Evolutionary conservation across 2,797 vertebrate genomes (phyloP), one percentile per base, ranked within the genome.

Genomic region (Hephaestus fuliginosus): DNA sequence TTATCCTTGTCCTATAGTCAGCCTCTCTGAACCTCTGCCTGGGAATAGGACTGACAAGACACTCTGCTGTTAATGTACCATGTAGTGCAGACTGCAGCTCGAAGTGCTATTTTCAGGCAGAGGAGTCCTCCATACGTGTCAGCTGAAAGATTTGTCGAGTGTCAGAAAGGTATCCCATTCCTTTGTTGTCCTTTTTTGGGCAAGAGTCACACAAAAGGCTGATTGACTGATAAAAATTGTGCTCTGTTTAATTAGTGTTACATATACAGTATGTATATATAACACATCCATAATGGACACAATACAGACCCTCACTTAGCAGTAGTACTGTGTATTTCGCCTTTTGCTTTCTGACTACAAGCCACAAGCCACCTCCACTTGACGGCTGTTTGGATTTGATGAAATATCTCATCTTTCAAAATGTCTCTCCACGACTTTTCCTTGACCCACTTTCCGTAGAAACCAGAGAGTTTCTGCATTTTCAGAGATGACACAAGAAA

Each of bases 31-130:
- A 74, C 33, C 56, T 78, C 76, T 74, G 75, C 72, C 70, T 74
- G 75, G 80, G 70, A 82, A 77, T 44, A 61, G 60, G 73, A 70
- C 81, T 83, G 86, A 83, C 76, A 85, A 71, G 76, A 76, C 74
- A 85, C 73, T 80, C 58, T 76, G 77, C 56, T 80, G 69, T 85
- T 89, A 85, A 85, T 89, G 81, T 75, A 74, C 57, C 69, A 39
- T 62, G 70, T 75, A 88, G 77, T 72, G 56, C 77, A 83, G 70
- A 77, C 81, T 85, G 82, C 77, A 76, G 76, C 77, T 77, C 17
- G 12, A 72, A 74, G 81, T 68, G 67, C 67, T 88, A 39, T 73
- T 57, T 77, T 86, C 69, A 63, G 48, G 53, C 22, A 12, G 53
- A 80, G 39, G 65, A 82, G 44, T 76, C 74, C 57, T 66, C 68